Conservation (phyloP, 2,888 invertebrate species). For the Drosophila nigritarsus region DNA sequence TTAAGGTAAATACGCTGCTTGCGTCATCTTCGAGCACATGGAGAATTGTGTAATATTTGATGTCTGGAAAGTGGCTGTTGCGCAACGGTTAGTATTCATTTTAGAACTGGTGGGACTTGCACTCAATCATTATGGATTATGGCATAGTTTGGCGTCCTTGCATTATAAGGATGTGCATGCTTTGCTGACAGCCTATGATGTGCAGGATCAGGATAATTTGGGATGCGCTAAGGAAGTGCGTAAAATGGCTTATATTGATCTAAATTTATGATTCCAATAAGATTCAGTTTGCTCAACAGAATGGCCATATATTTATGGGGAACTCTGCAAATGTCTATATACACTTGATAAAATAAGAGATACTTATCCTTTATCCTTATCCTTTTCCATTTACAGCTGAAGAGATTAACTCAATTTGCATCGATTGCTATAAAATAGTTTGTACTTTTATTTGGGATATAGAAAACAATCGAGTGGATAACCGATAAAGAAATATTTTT, state of each 20-base stretch:
- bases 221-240: conserved; percentile 98
- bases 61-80: conserved; percentile 98
- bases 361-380: too few species aligned
- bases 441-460: neutral
- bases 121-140: neutral
- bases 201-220: conserved; percentile 99
- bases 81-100: conserved; percentile 89
- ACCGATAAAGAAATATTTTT: neutral
- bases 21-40: conserved; percentile 38
- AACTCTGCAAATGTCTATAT: conserved; percentile 20
- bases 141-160: conserved; percentile 99
- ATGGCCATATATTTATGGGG: conserved; percentile 44
- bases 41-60: conserved; percentile 99
- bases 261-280: conserved; percentile 18
- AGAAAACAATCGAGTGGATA: neutral
- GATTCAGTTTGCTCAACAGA: conserved; percentile 27
- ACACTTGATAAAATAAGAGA: neutral
- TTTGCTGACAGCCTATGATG: conserved; percentile 99
- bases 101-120: neutral
- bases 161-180: conserved; percentile 98
- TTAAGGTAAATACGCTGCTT: conserved; percentile 14
- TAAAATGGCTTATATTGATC: conserved; percentile 84
- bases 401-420: neutral
- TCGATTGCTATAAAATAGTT: neutral
- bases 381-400: conserved; percentile 16